phyloP scores from a whole-genome alignment of 2,113 vertebrate species.

The Chelonoidis abingdonii region DNA sequence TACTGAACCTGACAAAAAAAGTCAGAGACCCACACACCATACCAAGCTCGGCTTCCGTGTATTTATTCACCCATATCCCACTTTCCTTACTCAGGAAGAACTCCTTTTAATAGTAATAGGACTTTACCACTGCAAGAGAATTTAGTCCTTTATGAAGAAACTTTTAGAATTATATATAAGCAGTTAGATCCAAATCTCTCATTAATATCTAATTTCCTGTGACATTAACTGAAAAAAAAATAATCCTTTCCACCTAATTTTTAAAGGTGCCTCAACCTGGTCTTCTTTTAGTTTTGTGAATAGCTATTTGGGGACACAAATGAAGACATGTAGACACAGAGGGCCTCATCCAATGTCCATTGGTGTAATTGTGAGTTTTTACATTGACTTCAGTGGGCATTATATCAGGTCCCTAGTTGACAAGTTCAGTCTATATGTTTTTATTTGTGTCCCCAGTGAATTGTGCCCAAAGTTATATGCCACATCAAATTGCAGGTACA shows the following conservation, averaged over 20 bases:
- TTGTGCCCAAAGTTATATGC: not conserved
- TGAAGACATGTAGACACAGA: not conserved
- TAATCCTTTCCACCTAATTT: not conserved
- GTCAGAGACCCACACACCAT: not conserved
- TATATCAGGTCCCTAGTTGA: not conserved
- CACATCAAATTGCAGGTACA: not conserved
- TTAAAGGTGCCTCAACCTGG: not conserved
- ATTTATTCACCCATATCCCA: not conserved
- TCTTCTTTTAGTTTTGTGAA: not conserved
- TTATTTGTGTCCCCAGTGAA: not conserved
- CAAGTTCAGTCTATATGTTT: no score
- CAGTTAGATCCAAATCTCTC: not conserved
- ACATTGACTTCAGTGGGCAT: not conserved
- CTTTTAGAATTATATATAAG: not conserved
- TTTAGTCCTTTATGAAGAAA: not conserved
- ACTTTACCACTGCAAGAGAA: not conserved
- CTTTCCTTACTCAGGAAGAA: not conserved
- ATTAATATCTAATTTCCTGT: not conserved
- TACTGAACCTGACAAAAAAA: not conserved
- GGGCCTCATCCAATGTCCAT: not conserved
- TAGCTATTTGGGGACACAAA: not conserved
- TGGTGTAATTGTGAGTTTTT: not conserved
- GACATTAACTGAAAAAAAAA: not conserved
- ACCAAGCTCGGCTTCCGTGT: not conserved
- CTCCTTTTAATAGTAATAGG: not conserved